phyloP scores from a whole-genome alignment of 2,113 vertebrate genomes.

The Silurus glanis region DNA sequence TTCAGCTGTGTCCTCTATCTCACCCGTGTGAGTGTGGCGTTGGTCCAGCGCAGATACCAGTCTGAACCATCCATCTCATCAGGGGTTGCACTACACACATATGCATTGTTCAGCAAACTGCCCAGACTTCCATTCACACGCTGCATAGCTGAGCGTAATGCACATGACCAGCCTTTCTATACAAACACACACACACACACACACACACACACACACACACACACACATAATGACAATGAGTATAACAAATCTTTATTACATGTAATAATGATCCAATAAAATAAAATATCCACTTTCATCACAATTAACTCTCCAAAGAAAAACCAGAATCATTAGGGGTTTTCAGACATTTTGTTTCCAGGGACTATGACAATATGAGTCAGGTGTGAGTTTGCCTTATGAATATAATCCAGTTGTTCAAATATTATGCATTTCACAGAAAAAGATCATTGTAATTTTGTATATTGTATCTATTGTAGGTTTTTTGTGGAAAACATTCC shows the following conservation, averaged over 20 bases:
- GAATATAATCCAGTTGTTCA: background rate
- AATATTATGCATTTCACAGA: background rate
- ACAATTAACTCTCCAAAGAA: background rate
- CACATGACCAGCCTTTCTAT: conserved; percentile 56
- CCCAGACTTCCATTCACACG: conserved; percentile 69
- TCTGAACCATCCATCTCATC: conserved; percentile 51
- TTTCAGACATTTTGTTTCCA: background rate
- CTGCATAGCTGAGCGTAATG: conserved; percentile 67
- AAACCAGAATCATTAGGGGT: background rate
- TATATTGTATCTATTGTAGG: background rate
- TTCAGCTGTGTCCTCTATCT: background rate
- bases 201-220: no score
- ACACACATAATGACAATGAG: no score
- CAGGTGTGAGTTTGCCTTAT: background rate
- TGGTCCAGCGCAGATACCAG: conserved; percentile 70
- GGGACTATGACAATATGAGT: background rate
- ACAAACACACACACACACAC: background rate
- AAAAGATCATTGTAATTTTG: background rate
- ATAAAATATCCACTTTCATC: background rate
- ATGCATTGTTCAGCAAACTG: conserved; percentile 67
- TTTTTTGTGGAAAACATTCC: background rate
- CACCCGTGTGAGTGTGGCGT: conserved; percentile 68
- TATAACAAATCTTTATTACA: background rate
- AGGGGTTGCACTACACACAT: conserved; percentile 51
- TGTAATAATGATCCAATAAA: background rate